Evolutionary conservation across 2,888 invertebrate genomes (phyloP).

Genomic region (Melinopterus prodromus): DNA sequence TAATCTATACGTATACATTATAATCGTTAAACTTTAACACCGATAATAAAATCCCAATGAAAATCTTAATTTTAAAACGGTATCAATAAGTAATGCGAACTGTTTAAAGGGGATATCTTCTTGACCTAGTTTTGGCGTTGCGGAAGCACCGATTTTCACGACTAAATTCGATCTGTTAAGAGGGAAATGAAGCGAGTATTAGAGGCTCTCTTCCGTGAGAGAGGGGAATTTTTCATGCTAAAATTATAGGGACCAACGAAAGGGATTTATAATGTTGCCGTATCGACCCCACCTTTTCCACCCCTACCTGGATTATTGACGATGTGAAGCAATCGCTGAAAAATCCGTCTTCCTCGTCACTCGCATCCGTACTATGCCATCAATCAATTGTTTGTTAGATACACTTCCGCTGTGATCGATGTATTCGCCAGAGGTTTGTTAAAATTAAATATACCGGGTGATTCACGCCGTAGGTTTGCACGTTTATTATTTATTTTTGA

Average conservation of each 20-base stretch:
- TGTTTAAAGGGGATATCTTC: background rate
- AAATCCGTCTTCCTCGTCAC: no score
- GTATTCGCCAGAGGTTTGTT: no score
- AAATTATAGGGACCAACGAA: background rate
- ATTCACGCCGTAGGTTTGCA: no score
- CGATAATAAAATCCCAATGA: background rate
- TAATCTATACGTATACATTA: no score
- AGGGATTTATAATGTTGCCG: background rate
- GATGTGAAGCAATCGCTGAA: no score
- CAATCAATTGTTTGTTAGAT: no score
- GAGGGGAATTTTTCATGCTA: background rate
- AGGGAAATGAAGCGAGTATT: background rate
- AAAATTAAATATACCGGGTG: no score
- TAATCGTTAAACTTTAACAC: background rate
- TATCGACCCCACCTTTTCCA: no score
- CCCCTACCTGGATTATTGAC: no score
- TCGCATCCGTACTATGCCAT: no score
- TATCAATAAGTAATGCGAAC: background rate
- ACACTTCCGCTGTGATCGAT: no score
- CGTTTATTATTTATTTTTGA: no score
- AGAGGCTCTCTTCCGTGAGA: background rate
- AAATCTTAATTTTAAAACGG: background rate
- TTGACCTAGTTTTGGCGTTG: background rate
- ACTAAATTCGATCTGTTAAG: background rate
- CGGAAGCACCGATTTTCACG: background rate